Evolutionary conservation across 1,140 invertebrate genomes (phyloP).

Genomic region (Bilobella aurantiaca): DNA sequence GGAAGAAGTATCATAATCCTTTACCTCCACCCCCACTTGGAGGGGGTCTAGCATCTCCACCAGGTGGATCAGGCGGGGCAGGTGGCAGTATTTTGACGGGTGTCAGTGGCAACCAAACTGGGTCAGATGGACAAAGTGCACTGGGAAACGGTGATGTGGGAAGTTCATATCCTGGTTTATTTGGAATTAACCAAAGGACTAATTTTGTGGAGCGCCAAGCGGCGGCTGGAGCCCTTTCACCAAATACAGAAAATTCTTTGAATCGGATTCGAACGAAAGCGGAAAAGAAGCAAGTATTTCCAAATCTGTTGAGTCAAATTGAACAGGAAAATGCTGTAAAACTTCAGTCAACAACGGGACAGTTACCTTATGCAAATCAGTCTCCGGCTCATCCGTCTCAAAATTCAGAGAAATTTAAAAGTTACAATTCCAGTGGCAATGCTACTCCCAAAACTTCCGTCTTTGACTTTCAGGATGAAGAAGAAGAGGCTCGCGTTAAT

Average conservation of each 20-base stretch:
- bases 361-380: background rate
- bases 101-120: conserved; percentile 1
- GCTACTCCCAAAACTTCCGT: conserved; percentile 22
- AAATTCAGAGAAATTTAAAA: background rate
- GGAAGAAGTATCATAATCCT: conserved; percentile 28
- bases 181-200: conserved; percentile 14
- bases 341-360: background rate
- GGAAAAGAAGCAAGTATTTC: conserved; percentile 34
- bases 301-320: conserved; percentile 33
- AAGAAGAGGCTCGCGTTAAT: conserved; percentile 17
- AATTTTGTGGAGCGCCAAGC: background rate
- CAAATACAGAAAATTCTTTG: conserved; percentile 3
- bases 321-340: conserved; percentile 32
- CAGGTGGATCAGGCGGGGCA: conserved; percentile 10
- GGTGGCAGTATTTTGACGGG: conserved; percentile 10
- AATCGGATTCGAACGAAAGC: conserved; percentile 34
- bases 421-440: background rate
- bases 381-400: background rate
- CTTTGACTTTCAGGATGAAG: conserved; percentile 34
- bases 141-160: background rate
- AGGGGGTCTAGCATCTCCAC: conserved; percentile 9
- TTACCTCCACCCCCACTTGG: conserved; percentile 17
- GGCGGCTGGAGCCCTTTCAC: background rate
- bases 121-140: background rate
- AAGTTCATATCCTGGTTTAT: conserved; percentile 4